These are phyloP conservation scores for Xestia ashworthii DNA, from an alignment of 2,888 invertebrate genomes.

Conservation along the genomic window DNA sequence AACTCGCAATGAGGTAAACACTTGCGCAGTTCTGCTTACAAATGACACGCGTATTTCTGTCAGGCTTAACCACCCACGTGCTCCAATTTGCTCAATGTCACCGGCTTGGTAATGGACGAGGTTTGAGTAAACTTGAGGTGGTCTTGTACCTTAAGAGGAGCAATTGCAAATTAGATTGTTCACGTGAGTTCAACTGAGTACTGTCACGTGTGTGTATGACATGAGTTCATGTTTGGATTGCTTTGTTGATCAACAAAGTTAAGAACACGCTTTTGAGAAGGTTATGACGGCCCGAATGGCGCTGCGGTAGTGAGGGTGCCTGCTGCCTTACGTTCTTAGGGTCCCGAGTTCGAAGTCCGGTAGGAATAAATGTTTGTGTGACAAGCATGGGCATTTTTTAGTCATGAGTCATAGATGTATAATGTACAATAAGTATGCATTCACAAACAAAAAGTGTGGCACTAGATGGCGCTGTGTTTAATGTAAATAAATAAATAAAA, in stretches of 20 bases:
- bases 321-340: too few relatives aligned
- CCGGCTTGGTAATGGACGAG: conserved; percentile 68
- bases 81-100: conserved; percentile 72
- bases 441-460: too few relatives aligned
- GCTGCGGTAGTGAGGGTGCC: too few relatives aligned
- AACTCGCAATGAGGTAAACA: conserved; percentile 77
- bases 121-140: conserved; percentile 39
- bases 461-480: too few relatives aligned
- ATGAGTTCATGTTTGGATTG: neutral
- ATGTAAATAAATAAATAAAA: too few relatives aligned
- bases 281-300: too few relatives aligned
- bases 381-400: too few relatives aligned
- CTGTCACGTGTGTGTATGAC: conserved; percentile 5
- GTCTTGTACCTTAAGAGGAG: conserved; percentile 19
- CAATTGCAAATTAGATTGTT: conserved; percentile 15
- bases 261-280: neutral
- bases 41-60: conserved; percentile 68
- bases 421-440: too few relatives aligned
- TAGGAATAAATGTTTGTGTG: too few relatives aligned
- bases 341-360: too few relatives aligned
- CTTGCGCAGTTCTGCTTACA: conserved; percentile 68
- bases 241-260: conserved; percentile 34
- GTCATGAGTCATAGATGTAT: too few relatives aligned
- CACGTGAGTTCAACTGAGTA: neutral
- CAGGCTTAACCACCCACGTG: conserved; percentile 67